Conservation (phyloP, 2,888 invertebrate genomes). For the Hirtodrosophila histrioides region DNA sequence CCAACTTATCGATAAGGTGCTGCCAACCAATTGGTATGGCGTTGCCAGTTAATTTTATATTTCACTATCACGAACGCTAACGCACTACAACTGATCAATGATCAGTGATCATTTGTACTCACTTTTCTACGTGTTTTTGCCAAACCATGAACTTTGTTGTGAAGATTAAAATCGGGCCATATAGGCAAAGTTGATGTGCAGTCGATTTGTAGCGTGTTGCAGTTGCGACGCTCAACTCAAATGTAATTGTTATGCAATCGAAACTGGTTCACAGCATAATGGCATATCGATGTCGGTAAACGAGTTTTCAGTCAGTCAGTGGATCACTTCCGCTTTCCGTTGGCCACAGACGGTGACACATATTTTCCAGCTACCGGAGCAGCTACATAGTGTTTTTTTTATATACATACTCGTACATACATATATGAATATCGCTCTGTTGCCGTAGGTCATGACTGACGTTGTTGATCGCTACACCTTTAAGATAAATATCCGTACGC, state of each 20-base stretch:
- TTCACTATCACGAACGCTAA: too few relatives aligned
- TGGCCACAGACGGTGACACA: conserved; percentile 34
- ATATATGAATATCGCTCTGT: conserved; percentile 26
- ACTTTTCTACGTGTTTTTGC: too few relatives aligned
- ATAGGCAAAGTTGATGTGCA: conserved; percentile 18
- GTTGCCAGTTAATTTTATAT: too few relatives aligned
- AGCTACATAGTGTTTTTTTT: neutral
- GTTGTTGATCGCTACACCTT: conserved; percentile 44
- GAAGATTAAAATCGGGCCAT: too few relatives aligned
- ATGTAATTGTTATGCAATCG: conserved; percentile 45
- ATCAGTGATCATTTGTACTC: too few relatives aligned
- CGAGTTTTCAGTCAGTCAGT: conserved; percentile 44
- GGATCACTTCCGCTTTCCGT: conserved; percentile 47
- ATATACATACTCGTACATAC: conserved; percentile 2
- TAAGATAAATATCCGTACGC: conserved; percentile 48
- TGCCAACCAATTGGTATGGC: too few relatives aligned
- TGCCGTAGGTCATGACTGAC: conserved; percentile 70
- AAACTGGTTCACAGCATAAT: conserved; percentile 43
- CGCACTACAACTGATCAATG: too few relatives aligned
- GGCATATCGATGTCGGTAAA: conserved; percentile 34
- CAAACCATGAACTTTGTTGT: too few relatives aligned
- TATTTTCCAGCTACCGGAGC: conserved; percentile 22
- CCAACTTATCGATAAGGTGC: too few relatives aligned
- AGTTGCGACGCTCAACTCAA: conserved; percentile 29
- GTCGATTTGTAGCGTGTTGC: conserved; percentile 1